Percentiles rank a stretch among this genome's conserved stretches.
These are phyloP conservation scores for Carcina quercana DNA, from an alignment of 2,888 invertebrate genomes.

Conservation along the genomic window DNA sequence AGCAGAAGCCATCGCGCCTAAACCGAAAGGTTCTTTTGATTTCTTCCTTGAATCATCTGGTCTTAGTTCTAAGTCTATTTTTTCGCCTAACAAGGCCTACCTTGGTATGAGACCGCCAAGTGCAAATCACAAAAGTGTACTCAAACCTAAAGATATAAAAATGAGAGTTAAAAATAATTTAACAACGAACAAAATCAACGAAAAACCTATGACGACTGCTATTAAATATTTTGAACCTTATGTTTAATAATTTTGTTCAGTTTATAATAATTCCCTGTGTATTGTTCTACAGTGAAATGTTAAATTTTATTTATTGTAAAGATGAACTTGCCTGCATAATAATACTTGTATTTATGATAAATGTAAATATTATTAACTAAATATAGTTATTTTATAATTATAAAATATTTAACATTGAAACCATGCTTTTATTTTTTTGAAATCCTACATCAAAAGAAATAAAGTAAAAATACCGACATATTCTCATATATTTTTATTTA, in stretches of 20 bases:
- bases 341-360: slow-evolving; percentile 56
- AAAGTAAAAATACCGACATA: too few species aligned
- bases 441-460: too few species aligned
- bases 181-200: slow-evolving; percentile 73
- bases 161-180: slow-evolving; percentile 80
- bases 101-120: slow-evolving; percentile 75
- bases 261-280: slow-evolving; percentile 23
- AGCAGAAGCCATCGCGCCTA: slow-evolving; percentile 40
- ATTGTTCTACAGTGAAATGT: slow-evolving; percentile 39
- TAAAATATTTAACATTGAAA: slow-evolving; percentile 46
- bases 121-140: slow-evolving; percentile 81
- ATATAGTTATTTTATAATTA: slow-evolving; percentile 51
- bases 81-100: slow-evolving; percentile 65
- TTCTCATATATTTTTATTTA: too few species aligned
- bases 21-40: slow-evolving; percentile 77
- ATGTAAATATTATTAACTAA: slow-evolving; percentile 59
- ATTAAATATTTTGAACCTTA: slow-evolving; percentile 73
- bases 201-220: slow-evolving; percentile 71
- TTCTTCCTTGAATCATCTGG: slow-evolving; percentile 86
- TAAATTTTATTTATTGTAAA: slow-evolving; percentile 61
- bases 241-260: slow-evolving; percentile 37
- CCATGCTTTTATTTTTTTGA: slow-evolving; percentile 1
- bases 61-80: slow-evolving; percentile 85
- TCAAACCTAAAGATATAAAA: slow-evolving; percentile 86
- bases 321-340: slow-evolving; percentile 71